Evolutionary conservation across 2,113 vertebrate genomes (phyloP), one percentile per base, ranked within the genome.

Genomic region (Heliornis fulica): DNA sequence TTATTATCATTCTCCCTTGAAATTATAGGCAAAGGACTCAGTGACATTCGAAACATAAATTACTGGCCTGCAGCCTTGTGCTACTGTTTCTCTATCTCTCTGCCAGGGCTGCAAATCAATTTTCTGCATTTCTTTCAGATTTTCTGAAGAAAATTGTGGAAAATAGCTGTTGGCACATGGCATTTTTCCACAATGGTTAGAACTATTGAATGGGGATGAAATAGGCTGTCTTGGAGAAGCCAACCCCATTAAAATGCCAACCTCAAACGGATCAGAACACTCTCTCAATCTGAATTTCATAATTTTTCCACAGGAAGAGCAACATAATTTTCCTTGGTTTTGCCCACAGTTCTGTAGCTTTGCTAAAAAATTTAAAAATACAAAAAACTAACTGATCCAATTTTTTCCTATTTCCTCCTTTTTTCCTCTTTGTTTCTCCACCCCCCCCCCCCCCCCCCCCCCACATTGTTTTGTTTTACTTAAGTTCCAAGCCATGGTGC

Each of bases 101-200:
- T 98, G 97, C 98, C 97, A 98, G 97, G 92, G 79, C 97, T 97
- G 94, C 90, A 96, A 98, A 98, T 98, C 98, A 97, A 98, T 98
- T 98, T 98, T 98, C 97, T 98, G 96, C 97, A 96, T 98, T 98
- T 98, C 95, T 97, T 97, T 98, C 92, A 95, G 96, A 97, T 97
- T 98, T 98, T 98, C 89, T 97, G 96, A 97, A 92, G 95, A 97
- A 98, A 98, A 98, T 97, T 96, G 97, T 98, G 98, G 98, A 98
- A 98, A 98, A 98, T 98, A 96, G 97, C 97, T 98, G 97, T 98
- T 98, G 98, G 98, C 97, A 96, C 95, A 97, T 97, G 98, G 97
- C 97, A 97, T 97, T 98, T 98, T 98, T 98, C 98, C 98, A 98
- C 97, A 97, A 98, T 97, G 97, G 97, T 98, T 98, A 97, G 97